Conservation (phyloP, 2,888 invertebrate species). For the Caenorhabditis sinica region DNA sequence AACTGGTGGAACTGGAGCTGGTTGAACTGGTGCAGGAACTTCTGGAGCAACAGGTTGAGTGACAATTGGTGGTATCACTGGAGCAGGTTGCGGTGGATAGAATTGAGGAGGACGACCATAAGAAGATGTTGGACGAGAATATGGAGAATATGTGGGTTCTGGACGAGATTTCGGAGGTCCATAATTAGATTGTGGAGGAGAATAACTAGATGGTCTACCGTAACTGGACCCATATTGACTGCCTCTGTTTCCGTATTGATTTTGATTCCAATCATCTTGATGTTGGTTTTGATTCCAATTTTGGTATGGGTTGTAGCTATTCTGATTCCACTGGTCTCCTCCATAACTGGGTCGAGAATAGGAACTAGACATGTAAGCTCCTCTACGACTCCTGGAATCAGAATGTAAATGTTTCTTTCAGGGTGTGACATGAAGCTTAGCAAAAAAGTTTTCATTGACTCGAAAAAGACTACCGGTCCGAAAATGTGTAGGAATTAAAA, state of each 20-base stretch:
- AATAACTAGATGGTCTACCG: constrained; percentile 47
- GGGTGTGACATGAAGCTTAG: too few relatives aligned
- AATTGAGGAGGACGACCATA: constrained; percentile 60
- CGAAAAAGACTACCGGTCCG: too few relatives aligned
- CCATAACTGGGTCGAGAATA: constrained; percentile 49
- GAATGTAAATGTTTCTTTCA: background rate
- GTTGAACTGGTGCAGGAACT: constrained; percentile 14
- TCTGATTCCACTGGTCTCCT: constrained; percentile 45
- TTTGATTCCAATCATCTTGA: constrained; percentile 36
- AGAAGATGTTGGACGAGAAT: constrained; percentile 56
- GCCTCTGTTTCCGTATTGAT: constrained; percentile 34
- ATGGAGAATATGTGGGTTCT: constrained; percentile 53
- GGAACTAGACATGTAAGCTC: constrained; percentile 54
- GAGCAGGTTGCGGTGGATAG: constrained; percentile 36
- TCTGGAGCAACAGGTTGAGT: constrained; percentile 24
- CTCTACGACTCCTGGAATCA: constrained; percentile 34
- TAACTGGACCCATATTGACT: constrained; percentile 40
- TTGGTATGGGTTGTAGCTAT: constrained; percentile 54
- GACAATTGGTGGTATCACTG: constrained; percentile 11
- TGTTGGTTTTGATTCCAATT: constrained; percentile 50
- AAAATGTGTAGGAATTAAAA: too few relatives aligned
- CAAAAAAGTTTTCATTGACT: too few relatives aligned
- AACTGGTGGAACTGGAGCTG: constrained; percentile 2
- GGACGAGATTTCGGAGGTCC: constrained; percentile 46
- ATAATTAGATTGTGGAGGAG: constrained; percentile 36